Base-by-base conservation (phyloP, 1,140 invertebrate species). In the Drosophila yakuba region DNA sequence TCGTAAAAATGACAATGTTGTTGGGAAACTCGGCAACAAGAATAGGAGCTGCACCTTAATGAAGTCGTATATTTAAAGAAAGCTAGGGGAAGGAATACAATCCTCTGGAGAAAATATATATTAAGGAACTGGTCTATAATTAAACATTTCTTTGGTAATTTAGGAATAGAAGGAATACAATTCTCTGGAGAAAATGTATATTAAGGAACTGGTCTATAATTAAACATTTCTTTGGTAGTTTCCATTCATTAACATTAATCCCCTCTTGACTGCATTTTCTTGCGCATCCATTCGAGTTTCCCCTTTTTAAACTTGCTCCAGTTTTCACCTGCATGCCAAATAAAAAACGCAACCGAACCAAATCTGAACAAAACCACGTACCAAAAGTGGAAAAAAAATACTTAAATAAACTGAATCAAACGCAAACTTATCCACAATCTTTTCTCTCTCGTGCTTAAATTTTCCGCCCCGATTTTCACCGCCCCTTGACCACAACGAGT, bases 401-500 rank as follows among this genome's bases (percentile, higher is more conserved):
- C 50, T 44, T 56, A 74, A 62, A 64, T 55, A 64, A 74, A 64
- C 52, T 55, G 72, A 74, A 64, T 74, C 71, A 74, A 74, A 74
- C 10, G 71, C 71, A 44, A 74, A 74, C 72, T 74, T 74, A 41
- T 63, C 59, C 72, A 63, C 72, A 74, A 74, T 74, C 58, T 74
- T 62, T 74, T 55, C 58, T 41, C 56, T 61, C 23, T 48, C 17
- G 32, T 32, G 32, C 32, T 32, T 8, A 32, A 32, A 36, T 61
- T 38, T 38, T 38, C 39, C 39, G 32, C 32, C 23, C 28, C 48
- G 23, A n/a, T 23, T 62, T 54, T 7, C 25, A 32, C n/a, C 14
- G 11, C 28, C 28, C 15, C 38, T 3, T 44, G 11, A 1, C 17
- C 43, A 51, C 54, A 48, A 58, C 39, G 35, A 63, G 63, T 64